These are phyloP conservation scores for Arremon aurantiirostris DNA, from an alignment of 2,797 vertebrate genomes.

Conservation along the genomic window DNA sequence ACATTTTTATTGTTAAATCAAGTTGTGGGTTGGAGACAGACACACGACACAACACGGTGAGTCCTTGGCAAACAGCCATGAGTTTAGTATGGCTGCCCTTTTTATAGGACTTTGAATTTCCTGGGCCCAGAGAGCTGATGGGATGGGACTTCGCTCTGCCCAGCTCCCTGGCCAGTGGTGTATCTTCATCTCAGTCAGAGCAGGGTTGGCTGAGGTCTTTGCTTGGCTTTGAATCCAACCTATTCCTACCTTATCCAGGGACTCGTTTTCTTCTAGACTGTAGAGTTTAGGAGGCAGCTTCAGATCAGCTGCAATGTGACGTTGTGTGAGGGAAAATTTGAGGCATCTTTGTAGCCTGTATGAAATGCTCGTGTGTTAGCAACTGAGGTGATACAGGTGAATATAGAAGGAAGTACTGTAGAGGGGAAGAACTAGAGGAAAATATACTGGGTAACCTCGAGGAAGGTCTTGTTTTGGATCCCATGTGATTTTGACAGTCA, in stretches of 20 bases:
- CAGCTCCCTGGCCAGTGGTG: not conserved
- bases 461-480: not conserved
- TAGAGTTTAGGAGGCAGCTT: not conserved
- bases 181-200: not conserved
- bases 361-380: not conserved
- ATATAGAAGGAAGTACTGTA: not conserved
- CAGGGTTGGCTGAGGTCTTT: not conserved
- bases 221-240: not conserved
- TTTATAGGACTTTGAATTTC: too few relatives aligned
- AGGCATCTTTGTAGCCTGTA: not conserved
- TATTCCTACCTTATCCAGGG: not conserved
- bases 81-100: not conserved
- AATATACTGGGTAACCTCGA: not conserved
- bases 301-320: not conserved
- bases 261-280: not conserved
- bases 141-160: not conserved
- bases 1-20: not conserved
- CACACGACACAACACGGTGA: not conserved
- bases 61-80: not conserved
- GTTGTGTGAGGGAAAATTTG: not conserved
- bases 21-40: not conserved
- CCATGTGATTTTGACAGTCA: not conserved
- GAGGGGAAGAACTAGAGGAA: not conserved
- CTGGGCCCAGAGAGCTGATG: not conserved
- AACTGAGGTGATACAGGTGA: not conserved